Percentiles rank a stretch among this genome's conserved stretches.
phyloP scores from a whole-genome alignment of 2,797 vertebrate genomes.

The Leptoclinus maculatus region DNA sequence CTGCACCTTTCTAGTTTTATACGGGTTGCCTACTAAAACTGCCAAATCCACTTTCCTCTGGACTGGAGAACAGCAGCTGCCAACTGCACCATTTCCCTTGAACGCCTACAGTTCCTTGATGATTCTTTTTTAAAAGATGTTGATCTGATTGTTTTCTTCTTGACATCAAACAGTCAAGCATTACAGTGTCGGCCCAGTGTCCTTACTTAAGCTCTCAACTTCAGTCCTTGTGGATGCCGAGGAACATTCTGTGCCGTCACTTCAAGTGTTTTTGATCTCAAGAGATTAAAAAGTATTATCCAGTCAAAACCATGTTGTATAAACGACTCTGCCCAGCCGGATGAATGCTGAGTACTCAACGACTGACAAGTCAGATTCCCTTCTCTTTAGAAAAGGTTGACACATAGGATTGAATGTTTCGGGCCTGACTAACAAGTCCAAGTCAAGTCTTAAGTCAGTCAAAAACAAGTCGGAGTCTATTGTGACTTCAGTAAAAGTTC shows the following conservation, averaged over 20 bases:
- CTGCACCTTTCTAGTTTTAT: neutral
- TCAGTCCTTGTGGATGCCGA: neutral
- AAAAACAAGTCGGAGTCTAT: no score
- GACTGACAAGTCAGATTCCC: neutral
- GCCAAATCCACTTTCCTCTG: neutral
- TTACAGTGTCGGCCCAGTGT: neutral
- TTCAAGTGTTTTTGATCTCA: constrained; percentile 18
- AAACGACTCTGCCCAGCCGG: neutral
- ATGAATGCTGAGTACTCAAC: neutral
- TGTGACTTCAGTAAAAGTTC: neutral
- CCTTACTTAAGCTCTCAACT: neutral
- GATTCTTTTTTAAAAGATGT: neutral
- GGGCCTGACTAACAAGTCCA: neutral
- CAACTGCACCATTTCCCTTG: neutral
- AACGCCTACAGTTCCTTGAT: no score
- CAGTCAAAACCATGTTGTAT: neutral
- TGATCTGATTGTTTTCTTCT: neutral
- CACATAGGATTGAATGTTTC: neutral
- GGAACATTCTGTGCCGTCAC: constrained; percentile 13
- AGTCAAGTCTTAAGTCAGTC: no score
- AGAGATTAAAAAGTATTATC: constrained; percentile 31
- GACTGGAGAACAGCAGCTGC: neutral
- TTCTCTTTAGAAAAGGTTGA: neutral
- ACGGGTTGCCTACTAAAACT: neutral
- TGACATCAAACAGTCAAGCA: neutral